Evolutionary conservation across 2,888 invertebrate species (phyloP), one percentile per base, ranked within the genome.

Genomic region (Chaetogeoica ovagalla): DNA sequence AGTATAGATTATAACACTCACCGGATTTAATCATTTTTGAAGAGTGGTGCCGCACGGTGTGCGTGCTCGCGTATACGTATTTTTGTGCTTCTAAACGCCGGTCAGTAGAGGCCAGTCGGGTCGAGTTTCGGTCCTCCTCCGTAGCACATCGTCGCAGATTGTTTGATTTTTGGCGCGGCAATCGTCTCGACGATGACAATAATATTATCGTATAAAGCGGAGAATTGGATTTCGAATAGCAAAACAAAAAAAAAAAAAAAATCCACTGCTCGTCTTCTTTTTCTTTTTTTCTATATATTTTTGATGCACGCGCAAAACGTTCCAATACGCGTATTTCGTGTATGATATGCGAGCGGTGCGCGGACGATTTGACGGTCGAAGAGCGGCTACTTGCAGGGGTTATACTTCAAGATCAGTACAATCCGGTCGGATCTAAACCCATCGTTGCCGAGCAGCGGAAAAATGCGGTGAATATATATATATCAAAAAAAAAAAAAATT

Each of bases 71-170:
- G 2, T 48, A n/a, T 59, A 11, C 17, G 30, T n/a, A 43, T 43
- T 43, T 19, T 17, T 15, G 60, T 30, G 59, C 52, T 37, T 60
- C 30, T 69, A n/a, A n/a, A 19, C 17, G 2, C 57, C 17, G 55
- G 13, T 79, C 7, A 79, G 55, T 79, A 79, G 69, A 79, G 63
- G 11, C 79, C 79, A 48, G 79, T 79, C 52, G 79, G 79, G 70
- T 79, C 79, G 30, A 79, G 63, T 71, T 79, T 79, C 52, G 79
- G 79, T 63, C 70, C 79, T 79, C 79, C 79, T 70, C 79, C 79
- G 70, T 55, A 63, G 30, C 30, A 30, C 30, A 30, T 30, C 2
- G 30, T 30, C 30, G 30, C 79, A 79, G 70, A 21, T n/a, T 70
- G 62, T 55, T 43, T 21, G 21, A 60, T 52, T 52, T 60, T 60